Evolutionary conservation across 2,113 vertebrate species (phyloP).

Genomic region (Jacana jacana): DNA sequence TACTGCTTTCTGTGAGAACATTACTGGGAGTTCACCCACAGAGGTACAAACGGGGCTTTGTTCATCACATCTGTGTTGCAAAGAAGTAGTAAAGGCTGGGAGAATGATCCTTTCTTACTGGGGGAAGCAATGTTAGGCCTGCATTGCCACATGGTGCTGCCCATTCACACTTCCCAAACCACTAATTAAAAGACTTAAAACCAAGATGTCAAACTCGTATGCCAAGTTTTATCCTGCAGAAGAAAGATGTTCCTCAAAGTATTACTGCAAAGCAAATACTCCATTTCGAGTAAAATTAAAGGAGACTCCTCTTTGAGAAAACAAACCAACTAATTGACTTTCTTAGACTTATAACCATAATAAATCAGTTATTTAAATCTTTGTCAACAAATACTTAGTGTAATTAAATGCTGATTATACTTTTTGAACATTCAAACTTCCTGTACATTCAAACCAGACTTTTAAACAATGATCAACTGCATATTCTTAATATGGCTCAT

Average conservation of each 20-base stretch:
- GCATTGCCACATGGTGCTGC: not conserved
- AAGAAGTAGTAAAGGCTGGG: not conserved
- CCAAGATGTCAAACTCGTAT: not conserved
- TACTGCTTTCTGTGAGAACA: not conserved
- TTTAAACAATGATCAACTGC: not conserved
- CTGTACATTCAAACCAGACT: not conserved
- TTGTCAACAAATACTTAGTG: not conserved
- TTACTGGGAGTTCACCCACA: not conserved
- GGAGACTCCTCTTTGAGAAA: not conserved
- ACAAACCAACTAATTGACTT: not conserved
- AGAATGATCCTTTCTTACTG: conserved; percentile 6
- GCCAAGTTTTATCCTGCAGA: not conserved
- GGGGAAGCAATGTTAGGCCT: not conserved
- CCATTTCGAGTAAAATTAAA: not conserved
- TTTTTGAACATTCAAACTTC: not conserved
- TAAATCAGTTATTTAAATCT: not conserved
- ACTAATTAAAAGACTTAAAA: not conserved
- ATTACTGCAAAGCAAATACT: not conserved
- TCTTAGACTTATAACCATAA: not conserved
- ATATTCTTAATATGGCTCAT: not conserved
- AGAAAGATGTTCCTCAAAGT: not conserved
- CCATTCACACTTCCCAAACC: not conserved
- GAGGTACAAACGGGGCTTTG: conserved; percentile 65
- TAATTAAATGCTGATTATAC: not conserved
- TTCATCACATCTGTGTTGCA: conserved; percentile 53